Conservation (phyloP, 2,797 vertebrate genomes). For the Hylomyscus alleni region DNA sequence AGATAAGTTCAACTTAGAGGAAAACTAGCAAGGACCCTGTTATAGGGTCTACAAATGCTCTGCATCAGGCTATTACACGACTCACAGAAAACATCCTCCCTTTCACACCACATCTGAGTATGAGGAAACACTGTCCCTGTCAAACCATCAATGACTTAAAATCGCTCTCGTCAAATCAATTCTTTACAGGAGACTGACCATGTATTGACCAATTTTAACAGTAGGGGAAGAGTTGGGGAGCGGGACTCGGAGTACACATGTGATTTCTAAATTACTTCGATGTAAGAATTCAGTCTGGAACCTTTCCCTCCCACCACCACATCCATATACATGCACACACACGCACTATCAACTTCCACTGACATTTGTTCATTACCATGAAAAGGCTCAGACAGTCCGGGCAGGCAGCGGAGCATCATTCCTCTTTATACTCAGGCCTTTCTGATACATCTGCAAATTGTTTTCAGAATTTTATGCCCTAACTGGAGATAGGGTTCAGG, state of each 20-base stretch:
- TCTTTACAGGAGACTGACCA: conserved; percentile 88
- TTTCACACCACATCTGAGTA: conserved; percentile 83
- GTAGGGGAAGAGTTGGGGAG: conserved; percentile 82
- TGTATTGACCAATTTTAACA: conserved; percentile 86
- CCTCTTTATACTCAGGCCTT: conserved; percentile 84
- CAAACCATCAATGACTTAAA: conserved; percentile 85
- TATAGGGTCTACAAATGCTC: conserved; percentile 47
- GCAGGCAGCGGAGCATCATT: conserved; percentile 85
- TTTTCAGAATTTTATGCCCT: conserved; percentile 84
- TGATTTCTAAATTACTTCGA: conserved; percentile 88
- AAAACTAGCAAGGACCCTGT: conserved; percentile 74
- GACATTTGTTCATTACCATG: conserved; percentile 88
- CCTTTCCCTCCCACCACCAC: conserved; percentile 72
- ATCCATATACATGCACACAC: conserved; percentile 84
- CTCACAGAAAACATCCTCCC: conserved; percentile 84
- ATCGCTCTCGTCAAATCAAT: conserved; percentile 87
- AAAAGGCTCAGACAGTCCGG: conserved; percentile 83
- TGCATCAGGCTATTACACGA: conserved; percentile 74
- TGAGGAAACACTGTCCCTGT: conserved; percentile 81
- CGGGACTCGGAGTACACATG: conserved; percentile 83
- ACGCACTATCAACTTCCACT: conserved; percentile 86
- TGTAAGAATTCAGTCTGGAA: conserved; percentile 85
- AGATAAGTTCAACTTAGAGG: conserved; percentile 70
- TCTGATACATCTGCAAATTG: conserved; percentile 80
- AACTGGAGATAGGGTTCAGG: conserved; percentile 82